Base-by-base conservation (phyloP, 2,888 invertebrate genomes). In the Seira ritae region DNA sequence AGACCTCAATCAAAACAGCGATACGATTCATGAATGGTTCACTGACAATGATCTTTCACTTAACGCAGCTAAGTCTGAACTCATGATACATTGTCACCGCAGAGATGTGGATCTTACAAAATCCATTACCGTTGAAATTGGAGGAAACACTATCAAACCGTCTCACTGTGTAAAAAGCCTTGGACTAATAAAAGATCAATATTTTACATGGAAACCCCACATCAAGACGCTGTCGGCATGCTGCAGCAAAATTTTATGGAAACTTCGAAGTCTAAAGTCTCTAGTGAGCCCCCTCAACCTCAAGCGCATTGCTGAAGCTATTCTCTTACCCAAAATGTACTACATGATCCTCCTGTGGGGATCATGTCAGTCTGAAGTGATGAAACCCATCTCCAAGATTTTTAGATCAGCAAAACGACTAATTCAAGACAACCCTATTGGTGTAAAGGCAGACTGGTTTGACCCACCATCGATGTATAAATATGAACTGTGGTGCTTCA, bases 281-380 rank as follows among this genome's bases (percentile, higher is more conserved):
- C 1, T 50, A n/a, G 10, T 50, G 15, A 10, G 2, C 70, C 19
- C 8, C 6, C 15, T 20, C 8, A 46, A 71, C 1, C 10, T 55
- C 10, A 46, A 50, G 19, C 2, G 0, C 4, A 6, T 71, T n/a
- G 23, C 24, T 3, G 60, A 72, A 31, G 12, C 72, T 4, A 24
- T 17, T 1, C 19, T 72, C 2, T 19, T 72, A 2, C 6, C 60
- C 1, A 60, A 72, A 60, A 12, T 72, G 0, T 10, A 72, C 4
- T 72, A 72, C 19, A 72, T 72, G 72, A 72, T 72, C 17, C n/a
- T 24, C 17, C 19, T 72, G 10, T 72, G 72, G 72, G 72, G 72
- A 31, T 31, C n/a, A n/a, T n/a, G n/a, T n/a, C n/a, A n/a, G n/a
- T n/a, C n/a, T n/a, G n/a, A n/a, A n/a, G n/a, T n/a, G n/a, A n/a